Evolutionary conservation across 1,140 invertebrate species (phyloP).

Genomic region (Cydia splendana): DNA sequence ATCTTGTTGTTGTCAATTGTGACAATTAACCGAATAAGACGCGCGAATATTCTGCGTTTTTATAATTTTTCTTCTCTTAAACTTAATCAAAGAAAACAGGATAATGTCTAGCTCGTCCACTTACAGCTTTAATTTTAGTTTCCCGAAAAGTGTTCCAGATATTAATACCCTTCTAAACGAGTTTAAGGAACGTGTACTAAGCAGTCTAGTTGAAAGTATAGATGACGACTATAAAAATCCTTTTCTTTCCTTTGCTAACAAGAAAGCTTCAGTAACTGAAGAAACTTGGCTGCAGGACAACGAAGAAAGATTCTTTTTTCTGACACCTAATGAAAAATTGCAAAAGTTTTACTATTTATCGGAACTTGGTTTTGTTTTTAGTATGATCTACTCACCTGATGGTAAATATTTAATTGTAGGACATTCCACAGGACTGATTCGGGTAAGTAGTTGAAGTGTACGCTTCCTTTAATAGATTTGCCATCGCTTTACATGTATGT

Average conservation of each 20-base stretch:
- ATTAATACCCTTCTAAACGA: constrained; percentile 58
- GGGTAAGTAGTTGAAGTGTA: constrained; percentile 46
- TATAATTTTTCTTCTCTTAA: not conserved
- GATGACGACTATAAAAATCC: constrained; percentile 42
- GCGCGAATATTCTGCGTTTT: not conserved
- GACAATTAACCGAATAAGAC: not conserved
- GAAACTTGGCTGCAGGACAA: constrained; percentile 60
- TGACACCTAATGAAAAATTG: constrained; percentile 57
- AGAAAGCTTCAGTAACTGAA: constrained; percentile 45
- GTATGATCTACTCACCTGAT: constrained; percentile 58
- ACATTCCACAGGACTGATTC: constrained; percentile 65
- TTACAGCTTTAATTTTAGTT: not conserved
- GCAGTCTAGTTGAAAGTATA: constrained; percentile 45
- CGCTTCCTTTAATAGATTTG: not conserved
- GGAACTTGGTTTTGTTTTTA: constrained; percentile 60
- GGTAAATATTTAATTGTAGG: constrained; percentile 62
- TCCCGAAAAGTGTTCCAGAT: constrained; percentile 39
- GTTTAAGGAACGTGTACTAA: constrained; percentile 57
- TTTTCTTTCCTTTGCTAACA: constrained; percentile 63
- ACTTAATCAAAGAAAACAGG: not conserved
- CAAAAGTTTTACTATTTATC: constrained; percentile 52
- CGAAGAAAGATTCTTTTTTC: constrained; percentile 55
- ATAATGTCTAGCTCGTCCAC: not conserved
- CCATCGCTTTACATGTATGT: too few species aligned
- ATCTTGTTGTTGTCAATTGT: not conserved